phyloP scores from a whole-genome alignment of 2,888 invertebrate genomes.

The Phania funesta region DNA sequence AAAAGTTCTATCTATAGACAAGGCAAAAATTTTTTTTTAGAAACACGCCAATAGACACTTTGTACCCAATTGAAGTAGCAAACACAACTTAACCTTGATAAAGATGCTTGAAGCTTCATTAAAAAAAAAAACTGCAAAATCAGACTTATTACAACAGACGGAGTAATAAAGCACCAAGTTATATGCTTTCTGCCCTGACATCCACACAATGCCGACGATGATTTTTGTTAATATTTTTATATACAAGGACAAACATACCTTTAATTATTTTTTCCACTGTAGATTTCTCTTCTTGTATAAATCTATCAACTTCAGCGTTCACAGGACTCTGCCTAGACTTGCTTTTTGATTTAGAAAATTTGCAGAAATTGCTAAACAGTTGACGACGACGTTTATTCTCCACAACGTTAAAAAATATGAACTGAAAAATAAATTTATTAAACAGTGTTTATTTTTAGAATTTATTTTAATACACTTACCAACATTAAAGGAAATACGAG shows the following conservation, averaged over 20 bases:
- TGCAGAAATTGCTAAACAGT: constrained; percentile 20
- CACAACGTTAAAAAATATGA: constrained; percentile 48
- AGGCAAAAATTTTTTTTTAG: too few relatives aligned
- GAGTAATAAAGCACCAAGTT: too few relatives aligned
- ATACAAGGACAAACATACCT: constrained; percentile 61
- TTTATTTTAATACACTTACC: constrained; percentile 31
- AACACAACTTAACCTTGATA: too few relatives aligned
- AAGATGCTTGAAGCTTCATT: too few relatives aligned
- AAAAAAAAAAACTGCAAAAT: too few relatives aligned
- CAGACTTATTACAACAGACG: too few relatives aligned
- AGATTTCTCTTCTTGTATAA: constrained; percentile 72
- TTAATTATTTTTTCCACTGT: constrained; percentile 71
- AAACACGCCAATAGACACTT: too few relatives aligned
- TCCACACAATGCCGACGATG: too few relatives aligned
- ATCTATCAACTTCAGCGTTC: constrained; percentile 64
- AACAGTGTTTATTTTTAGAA: background rate
- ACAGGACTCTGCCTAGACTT: constrained; percentile 36
- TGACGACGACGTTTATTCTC: constrained; percentile 58
- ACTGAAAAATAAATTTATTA: constrained; percentile 30
- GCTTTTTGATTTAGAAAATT: constrained; percentile 14
- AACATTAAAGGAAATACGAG: constrained; percentile 47
- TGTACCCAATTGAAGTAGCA: too few relatives aligned
- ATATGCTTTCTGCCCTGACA: too few relatives aligned
- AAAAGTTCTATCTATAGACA: too few relatives aligned
- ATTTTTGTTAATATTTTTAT: too few relatives aligned